Evolutionary conservation across 2,797 vertebrate genomes (phyloP), one percentile per base, ranked within the genome.

Genomic region (Cottoperca gobio): DNA sequence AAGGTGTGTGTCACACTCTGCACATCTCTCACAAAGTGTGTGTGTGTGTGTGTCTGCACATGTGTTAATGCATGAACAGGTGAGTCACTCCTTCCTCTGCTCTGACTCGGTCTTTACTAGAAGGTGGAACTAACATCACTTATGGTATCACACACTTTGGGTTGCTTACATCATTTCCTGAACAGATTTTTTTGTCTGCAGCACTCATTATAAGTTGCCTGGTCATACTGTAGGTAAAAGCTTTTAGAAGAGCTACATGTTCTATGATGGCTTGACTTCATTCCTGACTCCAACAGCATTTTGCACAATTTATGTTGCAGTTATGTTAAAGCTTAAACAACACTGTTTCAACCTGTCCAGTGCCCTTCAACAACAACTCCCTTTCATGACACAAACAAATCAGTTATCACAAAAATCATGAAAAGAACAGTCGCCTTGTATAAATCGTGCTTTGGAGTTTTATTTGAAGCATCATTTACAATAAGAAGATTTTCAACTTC

Each of bases 91-190:
- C 40, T 37, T 53, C 55, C 48, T 11, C 23, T n/a, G 57, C 52
- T 78, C 43, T 85, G 66, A 82, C 62, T 81, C 72, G 79, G 72
- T 14, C 31, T 68, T 85, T 77, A 77, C 80, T 49, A 76, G 82
- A 86, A 80, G 64, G 55, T 83, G 23, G 43, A 70, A 40, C 73
- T 60, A 55, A 71, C 45, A 63, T 73, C 65, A 78, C 46, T 58
- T 59, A 72, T 67, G 63, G 40, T 37, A 60, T 63, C 33, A 48
- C 66, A 79, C 10, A 43, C 54, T 57, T 73, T 28, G 48, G 28
- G 16, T 26, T 69, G 61, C 11, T 49, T 64, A 63, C 53, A 66
- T 79, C 24, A 76, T 78, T 85, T 85, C 70, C 80, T 39, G 67
- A 6, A 14, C 65, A 9, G 57, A 23, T 42, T 35, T 69, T 45